Conservation (phyloP, 2,888 invertebrate genomes). For the Sphaerophoria rueppellii region DNA sequence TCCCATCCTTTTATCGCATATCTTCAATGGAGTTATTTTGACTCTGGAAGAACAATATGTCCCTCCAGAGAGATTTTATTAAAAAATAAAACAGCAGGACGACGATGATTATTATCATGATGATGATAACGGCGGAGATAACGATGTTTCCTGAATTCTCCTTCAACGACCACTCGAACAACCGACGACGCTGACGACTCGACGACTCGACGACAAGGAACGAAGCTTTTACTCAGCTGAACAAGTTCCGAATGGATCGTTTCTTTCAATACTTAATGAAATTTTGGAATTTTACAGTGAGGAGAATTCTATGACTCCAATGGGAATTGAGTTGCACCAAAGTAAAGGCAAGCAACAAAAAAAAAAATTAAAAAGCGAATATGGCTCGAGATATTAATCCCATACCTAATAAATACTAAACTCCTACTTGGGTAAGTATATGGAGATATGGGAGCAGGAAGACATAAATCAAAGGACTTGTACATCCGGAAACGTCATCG, state of each 20-base stretch:
- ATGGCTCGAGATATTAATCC: slow-evolving; percentile 49
- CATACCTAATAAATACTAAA: slow-evolving; percentile 58
- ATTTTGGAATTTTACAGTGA: slow-evolving; percentile 45
- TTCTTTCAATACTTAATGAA: slow-evolving; percentile 42
- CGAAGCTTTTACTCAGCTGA: neutral
- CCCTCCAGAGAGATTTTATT: slow-evolving; percentile 12
- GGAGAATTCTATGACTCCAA: slow-evolving; percentile 31
- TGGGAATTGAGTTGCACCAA: slow-evolving; percentile 30
- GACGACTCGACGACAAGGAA: too few species aligned
- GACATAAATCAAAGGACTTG: slow-evolving; percentile 45
- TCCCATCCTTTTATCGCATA: slow-evolving; percentile 23
- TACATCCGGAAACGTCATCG: neutral
- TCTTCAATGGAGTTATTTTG: slow-evolving; percentile 22
- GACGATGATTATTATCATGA: slow-evolving; percentile 5
- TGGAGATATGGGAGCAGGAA: neutral
- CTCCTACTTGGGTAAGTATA: slow-evolving; percentile 6
- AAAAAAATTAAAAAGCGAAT: neutral
- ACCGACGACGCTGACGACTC: neutral
- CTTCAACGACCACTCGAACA: too few species aligned
- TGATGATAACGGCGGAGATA: neutral
- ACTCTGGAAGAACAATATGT: slow-evolving; percentile 31
- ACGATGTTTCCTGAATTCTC: neutral
- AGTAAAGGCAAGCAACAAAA: slow-evolving; percentile 1
- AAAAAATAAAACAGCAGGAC: neutral
- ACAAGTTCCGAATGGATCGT: slow-evolving; percentile 9